These are phyloP conservation scores for Sepiola atlantica DNA, from an alignment of 2,888 invertebrate species.

Conservation along the genomic window DNA sequence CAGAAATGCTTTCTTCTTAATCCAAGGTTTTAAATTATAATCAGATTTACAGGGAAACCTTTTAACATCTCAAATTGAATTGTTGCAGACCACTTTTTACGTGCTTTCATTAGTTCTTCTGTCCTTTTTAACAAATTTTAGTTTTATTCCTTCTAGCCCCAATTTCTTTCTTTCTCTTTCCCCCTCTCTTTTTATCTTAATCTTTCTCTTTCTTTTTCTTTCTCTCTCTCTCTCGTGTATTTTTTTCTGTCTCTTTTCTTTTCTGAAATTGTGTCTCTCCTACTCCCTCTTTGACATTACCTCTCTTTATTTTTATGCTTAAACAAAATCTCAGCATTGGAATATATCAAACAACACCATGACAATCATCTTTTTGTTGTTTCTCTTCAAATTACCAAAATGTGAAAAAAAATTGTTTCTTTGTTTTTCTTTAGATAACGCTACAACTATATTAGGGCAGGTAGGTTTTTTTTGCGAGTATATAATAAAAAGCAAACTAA, in stretches of 20 bases:
- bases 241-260: neutral
- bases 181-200: neutral
- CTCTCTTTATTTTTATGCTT: too few relatives aligned
- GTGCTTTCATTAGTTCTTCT: neutral
- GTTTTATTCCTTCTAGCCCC: neutral
- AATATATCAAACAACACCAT: too few relatives aligned
- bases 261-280: neutral
- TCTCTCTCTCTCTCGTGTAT: too few relatives aligned
- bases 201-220: neutral
- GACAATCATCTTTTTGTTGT: too few relatives aligned
- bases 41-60: neutral
- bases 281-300: constrained; percentile 36
- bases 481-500: too few relatives aligned
- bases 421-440: too few relatives aligned
- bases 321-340: too few relatives aligned
- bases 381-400: too few relatives aligned
- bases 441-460: too few relatives aligned
- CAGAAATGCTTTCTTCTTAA: neutral
- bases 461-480: too few relatives aligned
- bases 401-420: too few relatives aligned
- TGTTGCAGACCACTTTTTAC: neutral
- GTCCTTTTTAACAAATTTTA: neutral
- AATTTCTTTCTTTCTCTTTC: neutral
- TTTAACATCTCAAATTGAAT: neutral
- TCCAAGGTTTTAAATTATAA: neutral